Evolutionary conservation across 1,140 invertebrate genomes (phyloP), one percentile per base, ranked within the genome.

Genomic region (Platyscapa corneri): DNA sequence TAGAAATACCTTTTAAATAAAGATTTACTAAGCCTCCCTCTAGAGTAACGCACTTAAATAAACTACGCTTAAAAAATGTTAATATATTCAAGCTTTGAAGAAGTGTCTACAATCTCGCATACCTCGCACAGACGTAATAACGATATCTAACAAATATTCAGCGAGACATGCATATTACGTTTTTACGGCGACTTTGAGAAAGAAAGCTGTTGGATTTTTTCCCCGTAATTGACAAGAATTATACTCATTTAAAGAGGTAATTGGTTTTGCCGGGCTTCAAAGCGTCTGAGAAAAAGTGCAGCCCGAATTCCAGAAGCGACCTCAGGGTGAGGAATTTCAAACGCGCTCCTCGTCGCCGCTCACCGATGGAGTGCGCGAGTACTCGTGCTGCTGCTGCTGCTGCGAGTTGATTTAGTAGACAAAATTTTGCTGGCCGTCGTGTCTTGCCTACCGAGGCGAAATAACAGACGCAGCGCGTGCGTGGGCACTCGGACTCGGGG

Each of bases 241-340:
- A 74, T 74, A 74, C 70, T 39, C 70, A 74, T 74, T 74, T 74
- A 74, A 42, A 74, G 70, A 37, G 12, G 70, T 74, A 42, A 74
- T 74, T 74, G 37, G 70, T 74, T 74, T 74, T 74, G 70, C 70
- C 20, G 42, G 23, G 70, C 70, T 74, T 74, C 70, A 74, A 74
- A 74, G 70, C 70, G 42, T 42, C 70, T 5, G 70, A 74, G 42
- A 74, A 42, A 32, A 74, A 20, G 20, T n/a, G 0, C 37, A 42
- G 5, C 6, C 70, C 70, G 70, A 74, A 74, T 74, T 74, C 70
- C 70, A 74, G 70, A 74, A 49, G 75, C 75, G 75, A 53, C 8
- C 75, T 49, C 75, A 32, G 30, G 46, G 37, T 53, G 46, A 76
- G 53, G 46, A 76, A 76, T 76, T 49, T 27, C 46, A 76, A 49